These are phyloP conservation scores for Pituophis catenifer DNA, from an alignment of 2,113 vertebrate species.

Conservation along the genomic window DNA sequence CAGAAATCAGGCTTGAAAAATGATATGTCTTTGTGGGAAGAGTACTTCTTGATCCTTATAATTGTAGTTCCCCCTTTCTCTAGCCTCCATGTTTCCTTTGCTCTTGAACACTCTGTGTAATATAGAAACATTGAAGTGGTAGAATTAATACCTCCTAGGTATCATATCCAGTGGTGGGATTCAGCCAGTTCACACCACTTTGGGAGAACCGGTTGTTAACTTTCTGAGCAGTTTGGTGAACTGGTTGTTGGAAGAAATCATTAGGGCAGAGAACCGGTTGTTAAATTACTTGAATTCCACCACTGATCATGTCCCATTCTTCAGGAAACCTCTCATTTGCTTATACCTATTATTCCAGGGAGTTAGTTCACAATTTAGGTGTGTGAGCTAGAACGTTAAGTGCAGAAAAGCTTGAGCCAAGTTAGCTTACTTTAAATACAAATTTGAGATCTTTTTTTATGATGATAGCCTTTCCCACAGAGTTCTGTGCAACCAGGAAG, in stretches of 20 bases:
- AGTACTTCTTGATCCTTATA: conserved; percentile 33
- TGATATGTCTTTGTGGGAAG: conserved; percentile 11
- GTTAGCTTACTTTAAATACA: background rate
- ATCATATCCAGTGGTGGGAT: background rate
- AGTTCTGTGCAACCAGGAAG: background rate
- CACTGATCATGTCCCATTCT: background rate
- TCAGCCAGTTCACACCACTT: too few relatives aligned
- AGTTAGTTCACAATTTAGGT: background rate
- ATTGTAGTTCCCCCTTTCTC: background rate
- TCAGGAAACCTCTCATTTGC: background rate
- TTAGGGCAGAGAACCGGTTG: too few relatives aligned
- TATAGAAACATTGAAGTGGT: background rate
- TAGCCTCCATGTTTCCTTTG: background rate
- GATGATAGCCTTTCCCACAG: background rate
- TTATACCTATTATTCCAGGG: background rate
- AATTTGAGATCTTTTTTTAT: background rate
- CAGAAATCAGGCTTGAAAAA: conserved; percentile 29
- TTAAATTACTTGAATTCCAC: too few relatives aligned
- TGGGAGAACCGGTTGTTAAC: too few relatives aligned
- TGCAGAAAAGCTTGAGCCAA: background rate
- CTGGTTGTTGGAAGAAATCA: too few relatives aligned
- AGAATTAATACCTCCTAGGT: background rate
- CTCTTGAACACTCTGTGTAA: background rate
- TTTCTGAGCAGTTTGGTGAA: too few relatives aligned
- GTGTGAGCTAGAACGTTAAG: background rate